A percentile compares a stretch with the other conserved stretches of the same genome.
These are phyloP conservation scores for Papilio aristodemus DNA, from an alignment of 1,140 invertebrate genomes.

Conservation along the genomic window DNA sequence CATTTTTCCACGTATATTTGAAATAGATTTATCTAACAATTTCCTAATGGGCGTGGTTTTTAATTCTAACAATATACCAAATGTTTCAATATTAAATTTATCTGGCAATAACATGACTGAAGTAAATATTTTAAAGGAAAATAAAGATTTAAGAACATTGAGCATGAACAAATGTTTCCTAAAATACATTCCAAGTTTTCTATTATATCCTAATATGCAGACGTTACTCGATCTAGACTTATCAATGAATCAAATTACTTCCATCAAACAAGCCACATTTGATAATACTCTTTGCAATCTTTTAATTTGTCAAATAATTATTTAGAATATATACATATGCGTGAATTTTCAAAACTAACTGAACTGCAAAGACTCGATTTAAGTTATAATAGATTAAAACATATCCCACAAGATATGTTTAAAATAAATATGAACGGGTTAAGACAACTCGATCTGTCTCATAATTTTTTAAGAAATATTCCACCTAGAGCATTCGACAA, in stretches of 20 bases:
- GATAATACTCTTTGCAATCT: slow-evolving; percentile 41
- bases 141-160: slow-evolving; percentile 47
- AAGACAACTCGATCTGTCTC: slow-evolving; percentile 53
- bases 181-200: slow-evolving; percentile 54
- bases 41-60: slow-evolving; percentile 48
- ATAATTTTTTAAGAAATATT: slow-evolving; percentile 55
- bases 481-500: slow-evolving; percentile 57
- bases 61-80: slow-evolving; percentile 46
- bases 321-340: slow-evolving; percentile 48
- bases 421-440: slow-evolving; percentile 47
- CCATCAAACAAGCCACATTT: slow-evolving; percentile 43
- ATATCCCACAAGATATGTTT: slow-evolving; percentile 57
- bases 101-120: slow-evolving; percentile 61
- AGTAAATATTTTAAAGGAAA: slow-evolving; percentile 48
- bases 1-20: slow-evolving; percentile 48
- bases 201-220: slow-evolving; percentile 44
- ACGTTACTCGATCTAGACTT: slow-evolving; percentile 52
- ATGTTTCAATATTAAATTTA: slow-evolving; percentile 51
- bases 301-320: slow-evolving; percentile 54
- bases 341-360: slow-evolving; percentile 53
- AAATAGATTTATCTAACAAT: slow-evolving; percentile 60
- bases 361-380: slow-evolving; percentile 55
- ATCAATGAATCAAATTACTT: slow-evolving; percentile 51
- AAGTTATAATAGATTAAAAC: slow-evolving; percentile 50
- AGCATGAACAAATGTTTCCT: slow-evolving; percentile 56